A percentile compares a stretch with the other conserved stretches of the same genome.
Evolutionary conservation across 2,888 invertebrate genomes (phyloP).

Genomic region (Agrotis ipsilon): DNA sequence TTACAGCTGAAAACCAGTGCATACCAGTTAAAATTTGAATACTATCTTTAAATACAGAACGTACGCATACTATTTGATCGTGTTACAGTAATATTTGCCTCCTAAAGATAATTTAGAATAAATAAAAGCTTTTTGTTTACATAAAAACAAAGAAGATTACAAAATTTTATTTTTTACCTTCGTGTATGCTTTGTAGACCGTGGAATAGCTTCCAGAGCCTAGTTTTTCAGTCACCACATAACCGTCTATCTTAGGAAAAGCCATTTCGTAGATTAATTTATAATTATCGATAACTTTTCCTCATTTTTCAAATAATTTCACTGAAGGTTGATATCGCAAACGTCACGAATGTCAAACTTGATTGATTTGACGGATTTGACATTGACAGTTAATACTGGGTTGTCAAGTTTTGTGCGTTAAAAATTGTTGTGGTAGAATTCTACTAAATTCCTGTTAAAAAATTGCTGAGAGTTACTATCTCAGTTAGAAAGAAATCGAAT

Average conservation of each 20-base stretch:
- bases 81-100: slow-evolving; percentile 28
- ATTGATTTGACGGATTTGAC: slow-evolving; percentile 15
- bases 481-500: no score
- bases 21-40: not conserved
- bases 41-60: not conserved
- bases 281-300: slow-evolving; percentile 24
- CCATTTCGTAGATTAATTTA: slow-evolving; percentile 76
- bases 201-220: slow-evolving; percentile 96
- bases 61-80: slow-evolving; percentile 22
- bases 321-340: slow-evolving; percentile 27
- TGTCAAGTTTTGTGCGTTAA: not conserved
- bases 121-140: slow-evolving; percentile 45
- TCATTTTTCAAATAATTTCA: slow-evolving; percentile 41
- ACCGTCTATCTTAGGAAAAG: slow-evolving; percentile 92
- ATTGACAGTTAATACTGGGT: not conserved
- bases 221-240: slow-evolving; percentile 94
- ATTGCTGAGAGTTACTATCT: no score
- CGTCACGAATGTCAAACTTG: slow-evolving; percentile 18
- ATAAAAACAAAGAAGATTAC: slow-evolving; percentile 27
- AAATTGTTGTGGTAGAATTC: not conserved
- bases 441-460: no score
- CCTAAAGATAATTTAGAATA: slow-evolving; percentile 47
- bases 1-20: not conserved
- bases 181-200: slow-evolving; percentile 95
- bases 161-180: slow-evolving; percentile 85